Base-by-base conservation (phyloP, 2,888 invertebrate genomes). In the Lomographa bimaculata region DNA sequence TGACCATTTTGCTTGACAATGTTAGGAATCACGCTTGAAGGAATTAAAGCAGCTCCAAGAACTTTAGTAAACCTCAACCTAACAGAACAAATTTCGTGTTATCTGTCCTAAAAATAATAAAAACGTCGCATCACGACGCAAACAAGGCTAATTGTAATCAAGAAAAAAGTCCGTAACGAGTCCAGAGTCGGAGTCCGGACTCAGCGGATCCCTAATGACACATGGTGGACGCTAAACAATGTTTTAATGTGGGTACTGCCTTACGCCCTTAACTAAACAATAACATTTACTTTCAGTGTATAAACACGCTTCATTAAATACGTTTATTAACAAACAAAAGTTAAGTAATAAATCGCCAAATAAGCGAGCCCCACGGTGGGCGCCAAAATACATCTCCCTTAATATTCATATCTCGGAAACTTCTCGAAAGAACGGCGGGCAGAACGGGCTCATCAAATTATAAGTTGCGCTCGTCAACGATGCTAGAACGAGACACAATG, bases 161-260 rank as follows among this genome's bases (percentile, higher is more conserved):
- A 68, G 70, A 73, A 78, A 77, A 76, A 75, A 68, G 53, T 63
- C 25, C 35, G 34, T 33, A 28, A 43, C 24, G 57, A 56, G 58
- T 65, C 63, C 65, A 60, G 65, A 72, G 20, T 19, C 24, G 60
- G 64, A 71, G 20, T 12, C 12, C 38, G 28, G 33, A 40, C 70
- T 80, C 82, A 80, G 82, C 81, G 68, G 57, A 72, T 73, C 69
- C n/a, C 64, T 81, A 84, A 84, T 80, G 84, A 81, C 79, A 72
- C 77, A 74, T 74, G 80, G 75, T 72, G 75, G 75, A 72, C 68
- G 64, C 75, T 75, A 78, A 83, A 86, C 86, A 84, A 85, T 79
- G 82, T 79, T 82, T 81, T 83, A 83, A 86, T 83, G 86, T 60
- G 65, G 49, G 60, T 76, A 75, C 80, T 71, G 80, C 79, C 77